Evolutionary conservation across 2,888 invertebrate species (phyloP).

Genomic region (Stenolophus ochropezus): DNA sequence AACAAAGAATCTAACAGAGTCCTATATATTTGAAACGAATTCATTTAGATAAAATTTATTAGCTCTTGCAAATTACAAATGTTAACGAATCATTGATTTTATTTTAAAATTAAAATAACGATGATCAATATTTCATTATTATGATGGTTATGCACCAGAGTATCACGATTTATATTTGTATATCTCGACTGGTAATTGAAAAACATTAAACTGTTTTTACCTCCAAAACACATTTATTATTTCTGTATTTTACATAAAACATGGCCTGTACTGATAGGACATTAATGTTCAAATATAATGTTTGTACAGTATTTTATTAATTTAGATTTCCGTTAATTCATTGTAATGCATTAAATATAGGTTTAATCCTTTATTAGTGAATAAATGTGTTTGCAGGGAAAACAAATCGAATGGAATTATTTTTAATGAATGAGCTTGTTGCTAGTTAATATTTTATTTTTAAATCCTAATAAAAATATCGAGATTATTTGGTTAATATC

Average conservation of each 20-base stretch:
- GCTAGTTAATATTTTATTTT: not conserved
- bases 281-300: not conserved
- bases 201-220: not conserved
- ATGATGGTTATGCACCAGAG: not conserved
- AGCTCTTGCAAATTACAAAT: not conserved
- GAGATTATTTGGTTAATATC: not conserved
- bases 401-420: not conserved
- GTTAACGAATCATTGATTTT: not conserved
- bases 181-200: not conserved
- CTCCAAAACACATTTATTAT: not conserved
- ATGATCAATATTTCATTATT: not conserved
- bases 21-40: too few species aligned
- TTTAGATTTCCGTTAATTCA: not conserved
- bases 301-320: not conserved
- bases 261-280: not conserved
- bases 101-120: not conserved
- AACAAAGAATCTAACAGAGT: too few species aligned
- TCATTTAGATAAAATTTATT: too few species aligned
- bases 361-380: not conserved
- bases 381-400: not conserved
- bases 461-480: not conserved
- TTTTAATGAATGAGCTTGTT: not conserved
- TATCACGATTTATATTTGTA: not conserved
- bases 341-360: not conserved
- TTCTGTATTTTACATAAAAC: not conserved